Conservation (phyloP, 2,888 invertebrate genomes). For the Thelaira solivaga region DNA sequence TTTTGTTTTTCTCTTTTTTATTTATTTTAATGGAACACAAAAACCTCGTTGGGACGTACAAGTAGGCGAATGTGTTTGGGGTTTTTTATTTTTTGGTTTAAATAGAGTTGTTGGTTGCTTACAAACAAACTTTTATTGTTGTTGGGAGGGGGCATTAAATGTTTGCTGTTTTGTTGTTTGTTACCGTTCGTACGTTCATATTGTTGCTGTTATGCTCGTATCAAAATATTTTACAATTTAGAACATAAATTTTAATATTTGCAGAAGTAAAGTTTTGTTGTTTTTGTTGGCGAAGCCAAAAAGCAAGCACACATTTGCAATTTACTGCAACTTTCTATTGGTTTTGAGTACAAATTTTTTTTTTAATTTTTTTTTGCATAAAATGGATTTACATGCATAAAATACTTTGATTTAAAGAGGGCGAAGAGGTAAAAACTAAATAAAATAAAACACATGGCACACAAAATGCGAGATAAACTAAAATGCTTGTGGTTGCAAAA, state of each 20-base stretch:
- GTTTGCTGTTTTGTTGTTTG: constrained; percentile 22
- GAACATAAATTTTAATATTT: constrained; percentile 39
- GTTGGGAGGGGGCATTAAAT: constrained; percentile 37
- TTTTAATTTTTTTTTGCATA: background rate
- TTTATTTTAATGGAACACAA: constrained; percentile 24
- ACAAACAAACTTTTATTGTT: constrained; percentile 38
- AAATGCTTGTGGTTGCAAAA: constrained; percentile 1
- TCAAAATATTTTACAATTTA: constrained; percentile 39
- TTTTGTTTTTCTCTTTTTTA: no score
- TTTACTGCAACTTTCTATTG: constrained; percentile 14
- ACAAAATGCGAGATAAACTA: background rate
- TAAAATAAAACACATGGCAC: background rate
- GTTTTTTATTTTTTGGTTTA: constrained; percentile 3
- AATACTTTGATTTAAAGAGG: background rate
- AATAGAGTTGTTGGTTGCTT: no score
- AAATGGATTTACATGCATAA: constrained; percentile 19
- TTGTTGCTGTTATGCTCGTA: background rate
- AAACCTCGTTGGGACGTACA: constrained; percentile 37
- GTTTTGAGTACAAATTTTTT: background rate
- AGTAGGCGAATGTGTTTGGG: constrained; percentile 39
- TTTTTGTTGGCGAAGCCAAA: background rate
- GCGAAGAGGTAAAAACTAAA: background rate
- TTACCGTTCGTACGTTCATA: background rate
- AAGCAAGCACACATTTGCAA: constrained; percentile 17
- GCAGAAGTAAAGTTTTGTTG: constrained; percentile 17